Evolutionary conservation across 2,113 vertebrate species (phyloP), one percentile per base, ranked within the genome.

Genomic region (Scolopax mira): DNA sequence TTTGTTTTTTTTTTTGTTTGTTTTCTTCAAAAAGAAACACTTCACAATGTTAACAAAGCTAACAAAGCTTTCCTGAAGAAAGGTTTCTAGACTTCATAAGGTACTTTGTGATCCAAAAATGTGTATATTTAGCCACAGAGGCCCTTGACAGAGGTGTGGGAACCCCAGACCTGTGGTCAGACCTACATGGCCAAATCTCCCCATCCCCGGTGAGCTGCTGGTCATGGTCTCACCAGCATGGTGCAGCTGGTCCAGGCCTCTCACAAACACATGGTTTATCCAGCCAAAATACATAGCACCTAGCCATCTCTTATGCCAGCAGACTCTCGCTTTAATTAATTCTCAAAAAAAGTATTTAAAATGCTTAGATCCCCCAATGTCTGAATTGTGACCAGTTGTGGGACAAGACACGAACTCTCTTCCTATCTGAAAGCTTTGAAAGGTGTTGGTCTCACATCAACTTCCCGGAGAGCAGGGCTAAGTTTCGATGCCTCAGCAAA

Each of bases 401-500:
- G 81, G 73, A 67, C 61, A 75, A 93, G 89, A 87, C 92, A 52
- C 0, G 4, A 95, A 74, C 73, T 44, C 19, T 57, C 58, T 69
- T 93, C 75, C 75, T 91, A 48, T 73, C 54, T 35, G 44, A 80
- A 69, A 79, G 62, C 79, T 83, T 66, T 73, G 60, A 61, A 91
- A 95, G 92, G 94, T 91, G 92, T 80, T 94, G 92, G 58, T 94
- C 55, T 94, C 90, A 77, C 82, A 88, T 65, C 30, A 73, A 87
- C 61, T 91, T 96, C 82, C 90, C 6, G 0, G 64, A 2, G 3
- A 93, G 19, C 66, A 33, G 62, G 25, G 49, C 22, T 72, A 25
- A 4, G 0, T 93, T 94, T 69, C 65, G 79, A 83, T n/a, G 48
- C 52, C 42, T 96, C 96, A 95, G 85, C 88, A 78, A 73, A 70